Evolutionary conservation across 2,888 invertebrate species (phyloP).

Genomic region (Choreutis nemorana): DNA sequence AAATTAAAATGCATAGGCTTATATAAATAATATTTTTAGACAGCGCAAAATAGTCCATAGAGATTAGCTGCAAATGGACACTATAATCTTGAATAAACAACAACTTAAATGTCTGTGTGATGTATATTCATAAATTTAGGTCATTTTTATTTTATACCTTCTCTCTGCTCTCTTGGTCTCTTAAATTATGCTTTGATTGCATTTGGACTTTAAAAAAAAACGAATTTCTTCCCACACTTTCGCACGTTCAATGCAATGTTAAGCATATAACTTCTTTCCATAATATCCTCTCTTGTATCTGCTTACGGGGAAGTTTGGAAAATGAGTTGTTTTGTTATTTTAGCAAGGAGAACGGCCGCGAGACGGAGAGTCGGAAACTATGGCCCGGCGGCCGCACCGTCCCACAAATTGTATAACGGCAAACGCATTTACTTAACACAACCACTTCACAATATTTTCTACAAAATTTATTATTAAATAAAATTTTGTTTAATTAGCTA

Average conservation of each 20-base stretch:
- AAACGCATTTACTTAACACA: constrained; percentile 18
- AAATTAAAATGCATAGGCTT: constrained; percentile 5
- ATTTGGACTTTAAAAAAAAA: neutral
- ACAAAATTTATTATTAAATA: constrained; percentile 40
- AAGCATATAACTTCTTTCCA: too few species aligned
- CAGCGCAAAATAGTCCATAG: constrained; percentile 3
- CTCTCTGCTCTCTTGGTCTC: constrained; percentile 37
- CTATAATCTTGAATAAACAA: constrained; percentile 6
- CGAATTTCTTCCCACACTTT: too few species aligned
- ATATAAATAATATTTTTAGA: too few species aligned
- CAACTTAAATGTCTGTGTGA: constrained; percentile 42
- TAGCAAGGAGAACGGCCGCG: constrained; percentile 51
- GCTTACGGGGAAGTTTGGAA: constrained; percentile 17
- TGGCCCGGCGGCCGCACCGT: constrained; percentile 53
- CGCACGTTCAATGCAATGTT: too few species aligned
- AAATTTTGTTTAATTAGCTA: constrained; percentile 44
- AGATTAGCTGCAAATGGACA: constrained; percentile 16
- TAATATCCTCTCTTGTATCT: too few species aligned
- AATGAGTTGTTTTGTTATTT: constrained; percentile 40
- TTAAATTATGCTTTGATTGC: constrained; percentile 4
- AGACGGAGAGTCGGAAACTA: constrained; percentile 58
- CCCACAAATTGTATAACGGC: constrained; percentile 61
- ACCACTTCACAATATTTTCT: constrained; percentile 33
- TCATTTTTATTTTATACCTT: constrained; percentile 12
- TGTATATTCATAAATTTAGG: constrained; percentile 32